Percentiles rank a stretch among this genome's conserved stretches.
phyloP scores from a whole-genome alignment of 2,888 invertebrate species.

The Lissocephala sabroskyi region DNA sequence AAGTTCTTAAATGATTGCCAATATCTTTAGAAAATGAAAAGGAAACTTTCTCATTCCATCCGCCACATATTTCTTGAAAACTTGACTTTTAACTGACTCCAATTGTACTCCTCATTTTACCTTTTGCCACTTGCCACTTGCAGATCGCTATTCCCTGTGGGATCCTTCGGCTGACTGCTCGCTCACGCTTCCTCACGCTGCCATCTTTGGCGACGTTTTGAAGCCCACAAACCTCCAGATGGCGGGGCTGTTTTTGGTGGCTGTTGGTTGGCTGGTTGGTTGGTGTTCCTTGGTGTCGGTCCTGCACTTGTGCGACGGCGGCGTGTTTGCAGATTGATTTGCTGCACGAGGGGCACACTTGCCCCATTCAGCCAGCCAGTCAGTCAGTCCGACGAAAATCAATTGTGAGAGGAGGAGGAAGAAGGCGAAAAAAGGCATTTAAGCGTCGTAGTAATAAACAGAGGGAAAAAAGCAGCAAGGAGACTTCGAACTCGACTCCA shows the following conservation, averaged over 20 bases:
- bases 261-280: no score
- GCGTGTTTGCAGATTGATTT: slow-evolving; percentile 64
- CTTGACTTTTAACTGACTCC: no score
- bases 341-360: slow-evolving; percentile 59
- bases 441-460: slow-evolving; percentile 35
- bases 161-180: slow-evolving; percentile 3
- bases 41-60: no score
- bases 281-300: neutral
- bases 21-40: no score
- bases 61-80: no score
- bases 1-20: no score
- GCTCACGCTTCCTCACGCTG: slow-evolving; percentile 14
- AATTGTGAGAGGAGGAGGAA: no score
- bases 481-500: neutral
- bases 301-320: slow-evolving; percentile 41
- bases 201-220: slow-evolving; percentile 17
- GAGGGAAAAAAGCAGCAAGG: slow-evolving; percentile 6
- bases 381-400: slow-evolving; percentile 24
- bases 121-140: no score
- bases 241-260: neutral
- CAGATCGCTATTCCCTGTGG: no score
- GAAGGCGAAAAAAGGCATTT: slow-evolving; percentile 52
- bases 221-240: no score
- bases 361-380: slow-evolving; percentile 30
- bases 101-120: no score